Conservation (phyloP, 2,113 vertebrate species). For the Rhodinocichla rosea region DNA sequence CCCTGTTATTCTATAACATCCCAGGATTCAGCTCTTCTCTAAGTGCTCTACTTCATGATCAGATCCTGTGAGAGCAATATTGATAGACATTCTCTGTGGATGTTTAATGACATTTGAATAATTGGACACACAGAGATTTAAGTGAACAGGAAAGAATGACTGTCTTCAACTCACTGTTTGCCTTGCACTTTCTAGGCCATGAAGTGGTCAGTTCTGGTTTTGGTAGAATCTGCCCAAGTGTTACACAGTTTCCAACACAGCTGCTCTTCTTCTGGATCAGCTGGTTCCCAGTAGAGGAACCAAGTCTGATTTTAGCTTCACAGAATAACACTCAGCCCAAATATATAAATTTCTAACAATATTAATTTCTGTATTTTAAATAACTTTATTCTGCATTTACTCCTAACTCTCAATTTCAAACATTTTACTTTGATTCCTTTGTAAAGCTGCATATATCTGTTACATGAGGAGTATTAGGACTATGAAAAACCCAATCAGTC, state of each 20-base stretch:
- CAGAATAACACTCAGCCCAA: background rate
- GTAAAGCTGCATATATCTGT: background rate
- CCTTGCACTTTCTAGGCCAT: background rate
- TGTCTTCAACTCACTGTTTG: background rate
- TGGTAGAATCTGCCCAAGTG: background rate
- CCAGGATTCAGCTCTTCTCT: background rate
- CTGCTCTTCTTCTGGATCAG: background rate
- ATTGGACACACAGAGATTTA: background rate
- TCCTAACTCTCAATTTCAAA: background rate
- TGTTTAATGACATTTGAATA: background rate
- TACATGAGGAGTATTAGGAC: background rate
- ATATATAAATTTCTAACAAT: background rate
- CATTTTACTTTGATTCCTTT: background rate
- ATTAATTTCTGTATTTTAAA: background rate
- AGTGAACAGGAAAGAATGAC: background rate
- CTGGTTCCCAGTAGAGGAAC: background rate
- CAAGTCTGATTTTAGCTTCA: background rate
- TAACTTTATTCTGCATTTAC: background rate
- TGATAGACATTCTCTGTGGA: background rate
- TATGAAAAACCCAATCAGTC: background rate
- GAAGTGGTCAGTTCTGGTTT: background rate
- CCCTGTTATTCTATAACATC: background rate
- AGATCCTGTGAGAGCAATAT: background rate
- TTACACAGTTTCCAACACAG: background rate
- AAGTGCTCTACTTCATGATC: background rate